Evolutionary conservation across 2,888 invertebrate species (phyloP), one percentile per base, ranked within the genome.

Genomic region (Leucophora obtusa): DNA sequence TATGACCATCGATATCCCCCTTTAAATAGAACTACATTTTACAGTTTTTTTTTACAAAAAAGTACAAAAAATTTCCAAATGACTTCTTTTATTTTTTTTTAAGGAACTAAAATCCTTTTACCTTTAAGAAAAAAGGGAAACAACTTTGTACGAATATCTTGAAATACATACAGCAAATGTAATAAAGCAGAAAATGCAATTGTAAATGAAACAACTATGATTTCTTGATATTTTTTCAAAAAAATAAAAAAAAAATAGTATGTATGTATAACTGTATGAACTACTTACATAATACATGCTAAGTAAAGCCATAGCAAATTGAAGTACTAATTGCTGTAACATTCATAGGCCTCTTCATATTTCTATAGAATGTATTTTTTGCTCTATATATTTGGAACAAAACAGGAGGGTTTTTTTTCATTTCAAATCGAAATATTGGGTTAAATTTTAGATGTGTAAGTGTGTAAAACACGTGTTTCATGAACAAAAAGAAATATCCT

Each of bases 171-270:
- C 15, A 73, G 50, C 15, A 63, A 81, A 76, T 77, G 54, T 70
- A 81, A 81, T 81, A 77, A 69, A 66, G 80, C 73, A 70, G 72
- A 73, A 81, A 81, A 81, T 81, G 81, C 77, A 81, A 77, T 77
- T 77, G 54, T 66, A 70, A 65, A 70, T 69, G 11, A 38, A 38
- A 38, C 11, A 38, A 38, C 38, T 38, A 38, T 38, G 38, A 38
- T 38, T 38, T 38, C 38, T 10, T 38, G 10, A 10, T 38, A 3
- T 10, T 8, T 24, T 1, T 38, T 14, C 38, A 38, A 38, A 2
- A n/a, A 38, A 10, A 38, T 7, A 35, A 11, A 4, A 38, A 11
- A 38, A 38, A 38, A 11, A 4, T 38, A 38, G 38, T 2, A 38
- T n/a, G n/a, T 11, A 38, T 3, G 38, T 11, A 38, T n/a, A 38